Evolutionary conservation across 2,797 vertebrate genomes (phyloP).

Genomic region (Rhadinocentrus ornatus): DNA sequence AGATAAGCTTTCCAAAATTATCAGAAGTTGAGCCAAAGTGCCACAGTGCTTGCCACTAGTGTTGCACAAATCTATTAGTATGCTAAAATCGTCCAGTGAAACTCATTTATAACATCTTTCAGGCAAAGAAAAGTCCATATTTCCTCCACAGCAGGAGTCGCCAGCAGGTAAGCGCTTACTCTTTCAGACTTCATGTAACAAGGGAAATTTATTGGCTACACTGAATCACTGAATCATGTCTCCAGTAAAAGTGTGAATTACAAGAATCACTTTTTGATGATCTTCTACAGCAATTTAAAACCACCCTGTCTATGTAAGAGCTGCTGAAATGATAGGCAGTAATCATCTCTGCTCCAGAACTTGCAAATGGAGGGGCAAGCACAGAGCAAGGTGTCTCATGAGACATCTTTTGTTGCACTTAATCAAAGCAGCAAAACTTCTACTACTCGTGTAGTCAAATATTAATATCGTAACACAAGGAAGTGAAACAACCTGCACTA

Average conservation of each 20-base stretch:
- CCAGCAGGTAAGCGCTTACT: conserved; percentile 55
- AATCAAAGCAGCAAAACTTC: conserved; percentile 41
- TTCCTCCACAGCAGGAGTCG: conserved; percentile 55
- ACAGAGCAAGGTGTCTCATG: conserved; percentile 8
- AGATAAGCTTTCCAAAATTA: conserved; percentile 2
- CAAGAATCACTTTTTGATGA: conserved; percentile 56
- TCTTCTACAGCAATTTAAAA: conserved; percentile 67
- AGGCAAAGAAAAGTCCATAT: conserved; percentile 52
- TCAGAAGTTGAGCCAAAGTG: conserved; percentile 21
- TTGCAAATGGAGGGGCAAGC: conserved; percentile 32
- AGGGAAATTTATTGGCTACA: conserved; percentile 56
- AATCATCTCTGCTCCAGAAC: conserved; percentile 59
- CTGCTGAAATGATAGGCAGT: conserved; percentile 50
- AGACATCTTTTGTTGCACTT: conserved; percentile 37
- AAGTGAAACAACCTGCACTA: conserved; percentile 4
- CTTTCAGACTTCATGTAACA: conserved; percentile 44
- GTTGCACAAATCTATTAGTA: conserved; percentile 30
- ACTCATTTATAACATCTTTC: conserved; percentile 53
- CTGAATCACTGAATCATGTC: conserved; percentile 58
- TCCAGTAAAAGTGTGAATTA: conserved; percentile 60
- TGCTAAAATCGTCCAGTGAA: conserved; percentile 27
- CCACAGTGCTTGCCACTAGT: not conserved
- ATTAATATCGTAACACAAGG: conserved; percentile 29
- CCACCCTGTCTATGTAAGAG: conserved; percentile 58
- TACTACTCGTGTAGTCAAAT: conserved; percentile 26